Percentiles rank a stretch among this genome's conserved stretches.
Conservation (phyloP, 64 coral and sea anemone genomes). For the Stichodactyla helianthus region DNA sequence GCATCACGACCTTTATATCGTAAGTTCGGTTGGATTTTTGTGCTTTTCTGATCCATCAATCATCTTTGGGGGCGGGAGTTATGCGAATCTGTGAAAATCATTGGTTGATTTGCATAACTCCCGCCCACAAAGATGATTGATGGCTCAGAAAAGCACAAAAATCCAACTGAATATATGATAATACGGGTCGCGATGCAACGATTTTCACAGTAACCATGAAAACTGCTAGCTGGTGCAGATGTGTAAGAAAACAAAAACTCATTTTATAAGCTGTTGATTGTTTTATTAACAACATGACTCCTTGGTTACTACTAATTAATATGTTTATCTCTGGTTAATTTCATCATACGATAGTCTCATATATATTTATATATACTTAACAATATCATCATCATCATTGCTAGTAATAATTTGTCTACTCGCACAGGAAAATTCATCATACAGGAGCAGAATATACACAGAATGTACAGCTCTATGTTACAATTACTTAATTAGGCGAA, state of each 20-base stretch:
- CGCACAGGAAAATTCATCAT: constrained; percentile 17
- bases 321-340: constrained; percentile 20
- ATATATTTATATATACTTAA: constrained; percentile 24
- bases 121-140: too few relatives aligned
- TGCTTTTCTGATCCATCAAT: too few relatives aligned
- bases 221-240: neutral
- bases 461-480: constrained; percentile 24
- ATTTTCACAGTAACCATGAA: too few relatives aligned
- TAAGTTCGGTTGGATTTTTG: too few relatives aligned
- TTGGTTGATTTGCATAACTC: too few relatives aligned
- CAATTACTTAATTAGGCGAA: constrained; percentile 12
- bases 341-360: constrained; percentile 6
- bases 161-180: too few relatives aligned
- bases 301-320: constrained; percentile 11
- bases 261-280: constrained; percentile 24
- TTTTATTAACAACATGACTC: constrained; percentile 37
- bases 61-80: too few relatives aligned
- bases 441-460: constrained; percentile 8
- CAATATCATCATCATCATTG: constrained; percentile 12
- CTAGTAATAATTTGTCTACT: constrained; percentile 13
- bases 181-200: too few relatives aligned
- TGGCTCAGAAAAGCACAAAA: too few relatives aligned
- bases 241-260: neutral
- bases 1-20: too few relatives aligned
- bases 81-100: too few relatives aligned